phyloP scores from a whole-genome alignment of 2,113 vertebrate species.

The Chloropsis hardwickii region DNA sequence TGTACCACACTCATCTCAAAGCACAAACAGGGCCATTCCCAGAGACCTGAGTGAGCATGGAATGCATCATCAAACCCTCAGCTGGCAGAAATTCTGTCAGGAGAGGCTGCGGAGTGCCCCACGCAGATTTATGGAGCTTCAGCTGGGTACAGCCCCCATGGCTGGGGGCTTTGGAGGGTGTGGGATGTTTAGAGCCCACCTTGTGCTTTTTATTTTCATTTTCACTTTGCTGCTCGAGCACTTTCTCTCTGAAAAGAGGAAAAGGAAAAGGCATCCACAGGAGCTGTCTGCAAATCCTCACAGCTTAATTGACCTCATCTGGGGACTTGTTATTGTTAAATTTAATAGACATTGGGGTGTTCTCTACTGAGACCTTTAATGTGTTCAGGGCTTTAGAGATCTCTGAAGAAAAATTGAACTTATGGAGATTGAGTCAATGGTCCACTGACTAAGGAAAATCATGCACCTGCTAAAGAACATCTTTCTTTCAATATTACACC shows the following conservation, averaged over 20 bases:
- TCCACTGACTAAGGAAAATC: slow-evolving; percentile 24
- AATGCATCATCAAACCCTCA: background rate
- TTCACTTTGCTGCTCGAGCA: background rate
- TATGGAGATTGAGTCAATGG: slow-evolving; percentile 16
- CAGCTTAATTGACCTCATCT: slow-evolving; percentile 55
- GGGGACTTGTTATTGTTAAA: slow-evolving; percentile 62
- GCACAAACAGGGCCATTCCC: background rate
- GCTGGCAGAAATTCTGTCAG: background rate
- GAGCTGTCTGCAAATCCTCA: slow-evolving; percentile 24
- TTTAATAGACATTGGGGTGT: slow-evolving; percentile 62
- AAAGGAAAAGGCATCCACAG: slow-evolving; percentile 19
- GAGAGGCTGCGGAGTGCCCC: background rate
- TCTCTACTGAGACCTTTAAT: slow-evolving; percentile 56
- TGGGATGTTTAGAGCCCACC: background rate
- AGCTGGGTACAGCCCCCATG: background rate
- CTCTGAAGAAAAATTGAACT: slow-evolving; percentile 39
- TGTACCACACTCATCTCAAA: background rate
- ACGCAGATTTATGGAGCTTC: background rate
- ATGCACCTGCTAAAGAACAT: slow-evolving; percentile 15
- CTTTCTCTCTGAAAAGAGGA: background rate
- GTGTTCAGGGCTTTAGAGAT: background rate
- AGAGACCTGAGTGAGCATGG: background rate
- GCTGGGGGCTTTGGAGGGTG: background rate
- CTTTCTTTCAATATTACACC: background rate
- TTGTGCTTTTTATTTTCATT: background rate